Evolutionary conservation across 2,888 invertebrate genomes (phyloP).

Genomic region (Ellobium chinense): DNA sequence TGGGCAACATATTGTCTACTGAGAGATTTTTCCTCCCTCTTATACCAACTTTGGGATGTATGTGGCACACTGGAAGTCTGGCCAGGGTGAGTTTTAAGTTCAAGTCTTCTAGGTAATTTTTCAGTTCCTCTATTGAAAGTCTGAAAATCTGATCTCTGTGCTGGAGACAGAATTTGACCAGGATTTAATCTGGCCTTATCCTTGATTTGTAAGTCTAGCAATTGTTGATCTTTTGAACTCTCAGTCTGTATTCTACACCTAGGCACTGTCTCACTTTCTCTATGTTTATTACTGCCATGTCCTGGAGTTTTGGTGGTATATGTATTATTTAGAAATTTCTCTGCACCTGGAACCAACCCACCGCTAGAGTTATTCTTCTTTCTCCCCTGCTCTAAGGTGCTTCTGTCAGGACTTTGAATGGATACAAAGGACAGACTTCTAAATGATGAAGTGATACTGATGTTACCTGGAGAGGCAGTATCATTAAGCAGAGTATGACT

Average conservation of each 20-base stretch:
- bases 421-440: slow-evolving; percentile 15
- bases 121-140: not conserved
- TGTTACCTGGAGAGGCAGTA: not conserved
- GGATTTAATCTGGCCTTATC: not conserved
- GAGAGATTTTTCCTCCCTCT: too few species aligned
- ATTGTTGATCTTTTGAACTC: not conserved
- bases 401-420: slow-evolving; percentile 5
- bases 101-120: not conserved
- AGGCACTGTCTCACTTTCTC: not conserved
- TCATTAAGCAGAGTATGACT: too few species aligned
- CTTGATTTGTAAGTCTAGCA: too few species aligned
- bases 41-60: not conserved
- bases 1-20: not conserved
- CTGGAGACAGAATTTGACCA: not conserved
- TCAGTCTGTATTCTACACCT: too few species aligned
- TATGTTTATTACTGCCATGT: not conserved
- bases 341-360: not conserved
- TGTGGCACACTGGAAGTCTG: not conserved
- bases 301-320: not conserved
- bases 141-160: not conserved
- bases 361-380: not conserved
- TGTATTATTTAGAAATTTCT: not conserved
- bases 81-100: not conserved
- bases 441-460: not conserved
- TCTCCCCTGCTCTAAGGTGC: not conserved